Base-by-base conservation (phyloP, 2,113 vertebrate genomes). In the Rhombomys opimus region DNA sequence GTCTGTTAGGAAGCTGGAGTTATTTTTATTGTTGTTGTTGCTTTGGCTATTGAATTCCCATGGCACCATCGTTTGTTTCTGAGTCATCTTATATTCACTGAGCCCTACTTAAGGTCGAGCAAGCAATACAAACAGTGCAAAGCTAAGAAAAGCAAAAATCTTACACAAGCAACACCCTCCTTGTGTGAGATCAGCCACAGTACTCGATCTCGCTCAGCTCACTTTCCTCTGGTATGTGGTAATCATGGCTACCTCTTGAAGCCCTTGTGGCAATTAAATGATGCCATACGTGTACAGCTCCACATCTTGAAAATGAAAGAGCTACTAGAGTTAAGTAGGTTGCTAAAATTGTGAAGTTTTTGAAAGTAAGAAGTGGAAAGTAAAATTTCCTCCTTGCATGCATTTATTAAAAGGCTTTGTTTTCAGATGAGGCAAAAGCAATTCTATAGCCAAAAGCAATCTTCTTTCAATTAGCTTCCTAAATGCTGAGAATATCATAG, bases 41-140 rank as follows among this genome's bases (percentile, higher is more conserved):
- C 15, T 95, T 92, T 95, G 27, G 12, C 23, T 35, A 10, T 38
- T 81, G 87, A 95, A 86, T 81, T 86, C 41, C 41, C 84, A 84
- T 72, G 50, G 41, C 23, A 72, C 38, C 67, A 30, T 78, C 52
- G 89, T 54, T 18, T 22, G 27, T 7, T 89, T 93, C 81, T 77
- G 73, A 77, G 23, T 59, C 7, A 18, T 46, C 89, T 57, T 17
- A 30, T 22, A 35, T 63, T 75, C 59, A 52, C 54, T 85, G 52
- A 89, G 27, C 27, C 68, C 20, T 82, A 2, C 22, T 82, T 65
- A 17, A 54, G 57, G 57, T 89, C 86, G 41, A 14, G 18, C 27
- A 30, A 93, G 20, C 13, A 23, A 35, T 77, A 52, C 18, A 46
- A 23, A 70, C 12, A 78, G 27, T 38, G 15, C 15, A 77, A 41